Conservation (phyloP, 2,113 vertebrate species). For the Bucco capensis region DNA sequence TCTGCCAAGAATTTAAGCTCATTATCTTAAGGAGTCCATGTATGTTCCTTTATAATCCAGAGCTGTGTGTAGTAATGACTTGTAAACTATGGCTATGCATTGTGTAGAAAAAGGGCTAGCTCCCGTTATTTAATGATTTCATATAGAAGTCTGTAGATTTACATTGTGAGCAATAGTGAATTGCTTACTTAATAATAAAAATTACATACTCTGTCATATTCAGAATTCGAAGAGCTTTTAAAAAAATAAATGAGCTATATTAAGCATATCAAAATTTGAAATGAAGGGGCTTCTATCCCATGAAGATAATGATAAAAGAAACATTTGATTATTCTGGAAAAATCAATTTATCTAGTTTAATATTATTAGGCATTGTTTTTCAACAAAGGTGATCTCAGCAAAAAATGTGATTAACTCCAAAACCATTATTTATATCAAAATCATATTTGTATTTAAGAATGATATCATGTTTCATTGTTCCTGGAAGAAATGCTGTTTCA, state of each 20-base stretch:
- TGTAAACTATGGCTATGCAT: not conserved
- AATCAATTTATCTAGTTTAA: not conserved
- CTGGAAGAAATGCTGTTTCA: not conserved
- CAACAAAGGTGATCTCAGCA: constrained; percentile 2
- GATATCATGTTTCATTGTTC: not conserved
- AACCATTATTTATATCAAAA: not conserved
- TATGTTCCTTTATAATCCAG: not conserved
- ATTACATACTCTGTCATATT: not conserved
- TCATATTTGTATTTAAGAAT: not conserved
- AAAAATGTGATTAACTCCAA: not conserved
- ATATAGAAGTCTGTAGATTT: not conserved
- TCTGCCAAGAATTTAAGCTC: not conserved
- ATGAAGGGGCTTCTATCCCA: not conserved
- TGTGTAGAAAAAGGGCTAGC: not conserved
- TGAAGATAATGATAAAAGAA: not conserved
- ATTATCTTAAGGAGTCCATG: not conserved
- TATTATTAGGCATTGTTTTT: not conserved
- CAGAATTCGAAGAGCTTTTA: not conserved
- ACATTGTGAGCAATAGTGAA: not conserved
- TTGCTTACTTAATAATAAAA: not conserved
- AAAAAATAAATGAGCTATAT: not conserved
- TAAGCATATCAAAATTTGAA: not conserved
- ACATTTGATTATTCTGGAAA: not conserved
- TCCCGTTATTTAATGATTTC: not conserved
- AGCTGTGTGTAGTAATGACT: not conserved